Percentiles rank a stretch among this genome's conserved stretches.
Evolutionary conservation across 1,140 invertebrate genomes (phyloP).

Genomic region (Tenebrio molitor): DNA sequence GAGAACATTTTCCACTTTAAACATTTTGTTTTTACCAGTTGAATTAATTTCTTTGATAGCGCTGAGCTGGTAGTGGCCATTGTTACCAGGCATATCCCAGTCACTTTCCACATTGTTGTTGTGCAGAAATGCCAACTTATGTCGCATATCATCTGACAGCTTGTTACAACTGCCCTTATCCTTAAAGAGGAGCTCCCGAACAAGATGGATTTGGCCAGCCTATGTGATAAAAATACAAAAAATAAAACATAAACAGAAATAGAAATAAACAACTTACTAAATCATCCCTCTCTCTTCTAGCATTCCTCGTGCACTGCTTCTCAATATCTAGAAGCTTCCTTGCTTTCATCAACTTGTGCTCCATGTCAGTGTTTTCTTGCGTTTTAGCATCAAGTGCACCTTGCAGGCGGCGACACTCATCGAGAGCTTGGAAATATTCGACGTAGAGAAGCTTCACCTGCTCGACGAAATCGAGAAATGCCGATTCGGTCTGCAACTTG

Average conservation of each 20-base stretch:
- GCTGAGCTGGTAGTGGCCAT: conserved; percentile 51
- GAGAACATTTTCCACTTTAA: no score
- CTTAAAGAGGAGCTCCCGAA: conserved; percentile 79
- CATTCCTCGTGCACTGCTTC: conserved; percentile 74
- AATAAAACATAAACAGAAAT: conserved; percentile 23
- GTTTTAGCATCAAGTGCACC: conserved; percentile 56
- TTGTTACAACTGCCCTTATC: conserved; percentile 73
- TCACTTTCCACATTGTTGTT: conserved; percentile 65
- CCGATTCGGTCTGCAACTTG: conserved; percentile 49
- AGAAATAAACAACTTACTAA: conserved; percentile 67
- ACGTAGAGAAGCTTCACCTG: conserved; percentile 52
- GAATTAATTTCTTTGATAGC: conserved; percentile 64
- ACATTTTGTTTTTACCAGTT: conserved; percentile 61
- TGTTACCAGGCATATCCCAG: conserved; percentile 44
- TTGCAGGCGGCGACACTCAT: conserved; percentile 58
- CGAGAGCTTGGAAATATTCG: conserved; percentile 50
- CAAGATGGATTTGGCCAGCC: conserved; percentile 81
- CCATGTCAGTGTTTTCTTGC: conserved; percentile 69
- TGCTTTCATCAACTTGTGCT: conserved; percentile 83
- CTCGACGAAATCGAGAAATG: conserved; percentile 56
- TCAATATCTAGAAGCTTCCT: conserved; percentile 84
- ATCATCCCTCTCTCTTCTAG: conserved; percentile 75
- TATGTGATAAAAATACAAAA: conserved; percentile 62
- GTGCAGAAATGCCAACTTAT: conserved; percentile 84
- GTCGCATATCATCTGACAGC: conserved; percentile 82